These are phyloP conservation scores for Cryptoprocta ferox DNA, from an alignment of 2,797 vertebrate genomes.

Conservation along the genomic window DNA sequence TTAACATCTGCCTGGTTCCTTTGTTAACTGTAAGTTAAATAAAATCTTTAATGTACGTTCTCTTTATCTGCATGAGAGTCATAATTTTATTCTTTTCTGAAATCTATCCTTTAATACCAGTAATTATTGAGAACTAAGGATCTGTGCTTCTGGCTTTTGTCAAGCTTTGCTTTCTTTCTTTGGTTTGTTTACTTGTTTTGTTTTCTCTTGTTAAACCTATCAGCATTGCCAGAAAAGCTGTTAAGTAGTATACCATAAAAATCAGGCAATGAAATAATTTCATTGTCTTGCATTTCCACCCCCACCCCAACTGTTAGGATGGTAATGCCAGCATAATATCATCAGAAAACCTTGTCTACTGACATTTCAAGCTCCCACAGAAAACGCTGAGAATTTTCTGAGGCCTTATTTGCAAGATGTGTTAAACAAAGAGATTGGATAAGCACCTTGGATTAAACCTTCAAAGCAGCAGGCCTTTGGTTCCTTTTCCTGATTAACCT, in stretches of 20 bases:
- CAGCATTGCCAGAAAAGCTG: not conserved
- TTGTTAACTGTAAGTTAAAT: not conserved
- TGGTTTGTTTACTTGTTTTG: conserved; percentile 14
- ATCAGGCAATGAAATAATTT: not conserved
- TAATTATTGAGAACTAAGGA: not conserved
- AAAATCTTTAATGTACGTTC: not conserved
- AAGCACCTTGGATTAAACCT: conserved; percentile 75
- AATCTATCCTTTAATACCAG: not conserved
- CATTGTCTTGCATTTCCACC: conserved; percentile 36
- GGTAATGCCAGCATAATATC: not conserved
- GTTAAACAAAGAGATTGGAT: conserved; percentile 69
- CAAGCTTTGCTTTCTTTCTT: conserved; percentile 39
- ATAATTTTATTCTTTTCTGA: conserved; percentile 3
- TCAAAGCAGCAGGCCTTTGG: conserved; percentile 64
- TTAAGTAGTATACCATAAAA: not conserved
- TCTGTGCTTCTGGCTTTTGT: not conserved
- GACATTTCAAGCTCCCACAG: conserved; percentile 69
- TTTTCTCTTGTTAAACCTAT: not conserved
- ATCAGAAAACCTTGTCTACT: conserved; percentile 52
- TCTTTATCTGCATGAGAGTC: not conserved
- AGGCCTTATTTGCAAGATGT: conserved; percentile 72
- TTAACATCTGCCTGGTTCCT: not conserved
- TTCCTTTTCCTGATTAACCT: conserved; percentile 62
- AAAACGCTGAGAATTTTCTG: conserved; percentile 49
- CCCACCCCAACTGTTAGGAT: conserved; percentile 27